Conservation (phyloP, 2,797 vertebrate species). For the Amphiprion clarkii region DNA sequence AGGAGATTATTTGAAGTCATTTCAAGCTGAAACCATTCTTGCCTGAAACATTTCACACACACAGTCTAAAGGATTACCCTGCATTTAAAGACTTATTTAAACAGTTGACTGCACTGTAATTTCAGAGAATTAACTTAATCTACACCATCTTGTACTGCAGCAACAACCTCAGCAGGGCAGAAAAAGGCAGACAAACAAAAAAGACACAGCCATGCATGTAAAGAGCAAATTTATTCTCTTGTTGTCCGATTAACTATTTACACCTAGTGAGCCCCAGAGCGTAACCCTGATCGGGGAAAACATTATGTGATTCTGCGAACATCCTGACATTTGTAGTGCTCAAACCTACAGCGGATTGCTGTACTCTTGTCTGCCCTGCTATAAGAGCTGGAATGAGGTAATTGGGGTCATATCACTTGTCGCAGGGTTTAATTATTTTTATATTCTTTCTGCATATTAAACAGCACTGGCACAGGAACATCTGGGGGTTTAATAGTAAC, state of each 20-base stretch:
- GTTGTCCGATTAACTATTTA: conserved; percentile 20
- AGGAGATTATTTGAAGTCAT: conserved; percentile 65
- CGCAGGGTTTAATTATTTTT: conserved; percentile 76
- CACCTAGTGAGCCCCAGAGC: conserved; percentile 26
- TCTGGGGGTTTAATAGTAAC: conserved; percentile 56
- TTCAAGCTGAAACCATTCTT: conserved; percentile 53
- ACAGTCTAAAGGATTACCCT: conserved; percentile 58
- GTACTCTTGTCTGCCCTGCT: conserved; percentile 38
- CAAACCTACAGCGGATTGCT: conserved; percentile 23
- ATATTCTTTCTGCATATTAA: conserved; percentile 75
- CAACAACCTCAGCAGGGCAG: conserved; percentile 42
- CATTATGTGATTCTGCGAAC: conserved; percentile 44
- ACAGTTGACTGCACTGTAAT: conserved; percentile 51
- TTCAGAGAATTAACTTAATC: conserved; percentile 56
- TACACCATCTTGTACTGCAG: conserved; percentile 37
- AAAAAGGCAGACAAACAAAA: conserved; percentile 19
- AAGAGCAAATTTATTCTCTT: conserved; percentile 7
- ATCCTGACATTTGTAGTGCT: conserved; percentile 42
- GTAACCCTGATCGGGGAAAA: conserved; percentile 53
- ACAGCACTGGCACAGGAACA: conserved; percentile 53
- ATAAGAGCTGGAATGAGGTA: conserved; percentile 54
- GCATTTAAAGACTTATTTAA: conserved; percentile 46
- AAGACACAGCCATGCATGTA: conserved; percentile 1
- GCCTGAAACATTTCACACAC: conserved; percentile 57
- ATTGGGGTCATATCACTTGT: conserved; percentile 78